Base-by-base conservation (phyloP, 1,140 invertebrate genomes). In the Diuraphis noxia region DNA sequence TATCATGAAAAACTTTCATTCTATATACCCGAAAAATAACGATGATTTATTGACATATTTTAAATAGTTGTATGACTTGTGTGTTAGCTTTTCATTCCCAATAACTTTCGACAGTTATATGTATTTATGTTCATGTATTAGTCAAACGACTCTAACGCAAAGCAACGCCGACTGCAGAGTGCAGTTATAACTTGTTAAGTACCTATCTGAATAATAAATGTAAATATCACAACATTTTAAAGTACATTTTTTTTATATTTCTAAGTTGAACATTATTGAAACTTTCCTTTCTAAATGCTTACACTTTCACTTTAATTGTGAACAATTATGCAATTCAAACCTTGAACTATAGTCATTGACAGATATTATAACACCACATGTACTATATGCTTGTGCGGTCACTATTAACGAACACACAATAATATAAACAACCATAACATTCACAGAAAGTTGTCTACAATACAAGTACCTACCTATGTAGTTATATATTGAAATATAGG, bases 221-320 rank as follows among this genome's bases (percentile, higher is more conserved):
- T 25, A 34, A 49, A 36, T 25, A 25, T 25, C 9, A 23, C 7
- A 52, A 40, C 52, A 56, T 63, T 87, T 40, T 63, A 56, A 38
- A 38, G 17, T 23, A 13, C 0, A 30, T n/a, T 63, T 63, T 52
- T 36, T 88, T 56, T 63, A 1, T 63, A 88, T 36, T 40, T 25
- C 49, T n/a, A 88, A 56, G 49, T 88, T 36, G 52, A 56, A 63
- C 49, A 88, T 30, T 63, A 88, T 38, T 40, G 36, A n/a, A 63
- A 88, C 49, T 88, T 36, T 41, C 86, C 86, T 88, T 88, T 88
- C 86, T 88, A 91, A 79, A 91, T 49, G 25, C 19, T 25, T 49
- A 49, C 43, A 46, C 89, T 91, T 91, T 91, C 89, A 91, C 89
- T 91, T 82, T 81, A 91, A 91, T 91, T 91, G 72, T 81, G 72